Base-by-base conservation (phyloP, 2,888 invertebrate species). In the Melanchra persicariae region DNA sequence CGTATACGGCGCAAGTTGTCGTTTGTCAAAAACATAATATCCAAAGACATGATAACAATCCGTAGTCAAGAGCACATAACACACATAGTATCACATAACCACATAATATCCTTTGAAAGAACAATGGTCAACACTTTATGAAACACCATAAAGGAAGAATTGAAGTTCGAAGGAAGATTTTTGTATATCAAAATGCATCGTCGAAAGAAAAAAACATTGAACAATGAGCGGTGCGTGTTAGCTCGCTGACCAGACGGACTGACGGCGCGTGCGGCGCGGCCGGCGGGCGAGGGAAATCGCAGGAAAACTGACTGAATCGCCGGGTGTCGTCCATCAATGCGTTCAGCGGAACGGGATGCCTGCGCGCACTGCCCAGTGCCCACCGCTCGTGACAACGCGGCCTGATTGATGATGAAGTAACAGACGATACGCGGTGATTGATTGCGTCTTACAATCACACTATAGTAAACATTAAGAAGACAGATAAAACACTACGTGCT, bases 1-100 rank as follows among this genome's bases (percentile, higher is more conserved):
- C 96, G 94, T 92, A 94, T 91, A 19, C 94, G 93, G 70, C 95
- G 93, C 91, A 96, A 89, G 84, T 96, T 96, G 85, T 96, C 96
- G 84, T 96, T 95, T 55, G 96, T 95, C 88, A 96, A 93, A 94
- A 96, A 96, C 96, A 96, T 96, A 80, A 95, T 96, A 93, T 96
- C 96, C 91, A 93, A 88, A 82, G 95, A 92, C 96, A 96, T 95
- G 68, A 76, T 77, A 83, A 74, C 79, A 84, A 87, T 77, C 79
- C 79, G 74, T 79, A 87, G 87, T 89, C 86, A 85, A 66, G 57
- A 70, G 75, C 83, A 86, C 89, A 87, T 86, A 87, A 79, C 87
- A 89, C 88, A 85, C 59, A 68, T 64, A 68, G 65, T 75, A 85
- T 89, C 90, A 93, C 92, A 87, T 78, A 72, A 85, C 67, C 88